Percentiles rank a stretch among this genome's conserved stretches.
Conservation (phyloP, 2,888 invertebrate genomes). For the Tubulanus polymorphus region DNA sequence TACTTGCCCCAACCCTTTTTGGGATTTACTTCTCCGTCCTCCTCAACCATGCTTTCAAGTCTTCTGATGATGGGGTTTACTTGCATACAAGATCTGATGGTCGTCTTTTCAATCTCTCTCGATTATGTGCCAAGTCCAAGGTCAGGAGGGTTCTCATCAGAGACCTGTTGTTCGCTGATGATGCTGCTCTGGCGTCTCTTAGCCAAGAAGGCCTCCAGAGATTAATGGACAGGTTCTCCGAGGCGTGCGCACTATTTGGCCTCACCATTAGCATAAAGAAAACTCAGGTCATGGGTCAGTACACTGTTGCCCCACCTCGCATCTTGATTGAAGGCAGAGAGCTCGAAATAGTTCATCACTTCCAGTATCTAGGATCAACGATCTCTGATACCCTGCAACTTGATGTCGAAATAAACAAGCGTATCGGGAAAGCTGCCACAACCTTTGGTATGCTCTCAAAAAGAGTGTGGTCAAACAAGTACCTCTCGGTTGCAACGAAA, state of each 20-base stretch:
- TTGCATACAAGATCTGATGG: too few relatives aligned
- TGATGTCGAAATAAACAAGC: slow-evolving; percentile 6
- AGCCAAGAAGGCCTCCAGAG: slow-evolving; percentile 4
- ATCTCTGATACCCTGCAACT: slow-evolving; percentile 6
- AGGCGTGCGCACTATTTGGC: slow-evolving; percentile 3
- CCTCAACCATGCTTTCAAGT: slow-evolving; percentile 5
- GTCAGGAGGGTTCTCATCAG: slow-evolving; percentile 5
- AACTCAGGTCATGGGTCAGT: slow-evolving; percentile 3
- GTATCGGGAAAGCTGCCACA: slow-evolving; percentile 10
- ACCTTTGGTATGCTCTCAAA: slow-evolving; percentile 1
- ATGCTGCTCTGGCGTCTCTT: slow-evolving; percentile 3
- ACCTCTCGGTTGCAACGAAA: too few relatives aligned
- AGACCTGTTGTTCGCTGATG: slow-evolving; percentile 15
- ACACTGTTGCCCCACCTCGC: neutral
- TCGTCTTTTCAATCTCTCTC: too few relatives aligned
- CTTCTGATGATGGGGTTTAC: slow-evolving; percentile 7
- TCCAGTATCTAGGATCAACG: slow-evolving; percentile 11
- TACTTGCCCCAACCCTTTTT: too few relatives aligned
- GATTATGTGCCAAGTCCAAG: slow-evolving; percentile 7
- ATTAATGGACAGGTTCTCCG: slow-evolving; percentile 5
- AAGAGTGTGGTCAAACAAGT: slow-evolving; percentile 10
- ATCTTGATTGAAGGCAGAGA: neutral
- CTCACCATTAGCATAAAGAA: slow-evolving; percentile 15
- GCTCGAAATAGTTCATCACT: slow-evolving; percentile 7
- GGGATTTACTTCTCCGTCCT: slow-evolving; percentile 9